Evolutionary conservation across 2,113 vertebrate species (phyloP), one percentile per base, ranked within the genome.

Genomic region (Rana temporaria): DNA sequence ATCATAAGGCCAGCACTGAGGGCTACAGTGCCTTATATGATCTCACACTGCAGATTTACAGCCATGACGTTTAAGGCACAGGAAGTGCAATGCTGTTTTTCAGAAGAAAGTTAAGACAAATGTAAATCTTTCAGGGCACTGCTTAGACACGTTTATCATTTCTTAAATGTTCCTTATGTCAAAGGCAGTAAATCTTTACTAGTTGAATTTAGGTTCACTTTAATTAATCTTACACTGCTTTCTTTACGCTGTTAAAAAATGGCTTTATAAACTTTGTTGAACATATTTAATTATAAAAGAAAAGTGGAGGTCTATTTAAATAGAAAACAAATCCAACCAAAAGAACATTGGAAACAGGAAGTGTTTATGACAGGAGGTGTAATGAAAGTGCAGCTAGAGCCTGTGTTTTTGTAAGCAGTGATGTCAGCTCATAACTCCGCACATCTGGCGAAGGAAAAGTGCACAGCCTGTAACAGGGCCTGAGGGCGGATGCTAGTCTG

Each of bases 371-470:
- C n/a, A 52, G 65, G 32, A 70, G 55, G 63, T 59, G 4, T n/a
- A 67, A 68, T 68, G 53, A 55, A 59, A 67, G 22, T 68, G 26
- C 24, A 55, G 62, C 22, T 55, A 15, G 26, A 59, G 59, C 59
- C 38, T 85, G 57, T 82, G 60, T 82, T 76, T 72, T 48, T 59
- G 55, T 66, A 57, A 55, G 72, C 32, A 42, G 34, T 85, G 84
- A 68, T 72, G 53, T 84, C 85, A 83, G 42, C 34, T 79, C 65
- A 75, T 59, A 74, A 76, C n/a, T 62, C 64, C 26, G 17, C 80
- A 86, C 85, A 86, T 84, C 82, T 86, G 73, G 60, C 72, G 17
- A 75, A 56, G 52, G 17, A 75, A 56, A 59, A 53, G 60, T 66
- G 62, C 69, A 68, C 56, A 20, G 34, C 42, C 55, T 16, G 26